Evolutionary conservation across 2,888 invertebrate species (phyloP).

Genomic region (Campoletis raptor): DNA sequence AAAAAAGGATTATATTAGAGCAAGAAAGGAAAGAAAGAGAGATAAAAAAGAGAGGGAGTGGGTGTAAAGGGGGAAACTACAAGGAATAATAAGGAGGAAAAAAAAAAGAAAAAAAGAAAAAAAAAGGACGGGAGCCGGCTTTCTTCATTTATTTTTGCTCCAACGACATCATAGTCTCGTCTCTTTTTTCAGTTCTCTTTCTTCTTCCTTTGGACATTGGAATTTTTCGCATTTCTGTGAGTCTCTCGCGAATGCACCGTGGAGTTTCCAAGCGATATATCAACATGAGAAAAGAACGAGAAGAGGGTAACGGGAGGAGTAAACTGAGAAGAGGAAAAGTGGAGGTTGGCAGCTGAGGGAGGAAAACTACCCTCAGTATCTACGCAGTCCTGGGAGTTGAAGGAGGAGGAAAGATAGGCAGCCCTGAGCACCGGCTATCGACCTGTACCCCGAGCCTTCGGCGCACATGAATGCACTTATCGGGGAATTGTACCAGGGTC

Average conservation of each 20-base stretch:
- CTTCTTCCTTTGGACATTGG: conserved; percentile 72
- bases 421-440: conserved; percentile 62
- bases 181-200: conserved; percentile 31
- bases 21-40: not conserved
- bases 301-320: conserved; percentile 15
- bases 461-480: conserved; percentile 78
- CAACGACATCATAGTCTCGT: conserved; percentile 50
- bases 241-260: conserved; percentile 71
- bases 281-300: conserved; percentile 14
- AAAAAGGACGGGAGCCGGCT: conserved; percentile 51
- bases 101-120: conserved; percentile 39
- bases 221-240: conserved; percentile 79
- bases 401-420: conserved; percentile 52
- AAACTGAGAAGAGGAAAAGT: conserved; percentile 5
- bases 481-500: conserved; percentile 62
- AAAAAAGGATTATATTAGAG: conserved; percentile 26
- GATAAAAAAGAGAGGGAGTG: not conserved
- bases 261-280: conserved; percentile 42
- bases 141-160: conserved; percentile 79
- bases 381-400: conserved; percentile 54
- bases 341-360: conserved; percentile 13
- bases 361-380: conserved; percentile 44
- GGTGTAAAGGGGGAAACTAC: conserved; percentile 16
- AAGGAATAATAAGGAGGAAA: conserved; percentile 53
- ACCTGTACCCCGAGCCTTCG: conserved; percentile 60